phyloP scores from a whole-genome alignment of 2,797 vertebrate genomes.

The Liparis tanakae region DNA sequence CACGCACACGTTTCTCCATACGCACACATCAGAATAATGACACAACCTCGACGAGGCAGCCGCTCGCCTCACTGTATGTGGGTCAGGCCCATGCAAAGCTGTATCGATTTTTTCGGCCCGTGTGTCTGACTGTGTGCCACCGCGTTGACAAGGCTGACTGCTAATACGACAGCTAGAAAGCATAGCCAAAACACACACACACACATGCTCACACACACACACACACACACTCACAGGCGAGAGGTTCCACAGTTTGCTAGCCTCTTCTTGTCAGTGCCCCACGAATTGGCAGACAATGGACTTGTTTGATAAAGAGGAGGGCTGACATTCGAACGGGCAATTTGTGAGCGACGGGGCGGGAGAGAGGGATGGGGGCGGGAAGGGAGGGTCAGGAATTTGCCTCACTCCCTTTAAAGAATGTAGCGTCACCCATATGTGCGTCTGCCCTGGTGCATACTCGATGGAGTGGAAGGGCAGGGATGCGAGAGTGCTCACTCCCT shows the following conservation, averaged over 20 bases:
- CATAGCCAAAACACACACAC: slow-evolving; percentile 40
- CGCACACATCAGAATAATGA: slow-evolving; percentile 52
- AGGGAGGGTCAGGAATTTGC: slow-evolving; percentile 75
- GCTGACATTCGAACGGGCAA: slow-evolving; percentile 81
- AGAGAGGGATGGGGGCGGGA: slow-evolving; percentile 52
- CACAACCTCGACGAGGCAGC: slow-evolving; percentile 44
- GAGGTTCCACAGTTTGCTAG: slow-evolving; percentile 61
- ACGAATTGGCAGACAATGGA: slow-evolving; percentile 79
- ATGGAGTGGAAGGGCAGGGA: slow-evolving; percentile 79
- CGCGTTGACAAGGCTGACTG: slow-evolving; percentile 68
- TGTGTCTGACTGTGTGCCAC: slow-evolving; percentile 71
- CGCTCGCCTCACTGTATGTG: slow-evolving; percentile 78
- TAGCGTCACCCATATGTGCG: slow-evolving; percentile 81
- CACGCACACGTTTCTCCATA: slow-evolving; percentile 11
- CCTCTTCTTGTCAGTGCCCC: slow-evolving; percentile 69
- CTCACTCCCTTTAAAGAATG: slow-evolving; percentile 80
- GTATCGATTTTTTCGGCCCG: slow-evolving; percentile 83
- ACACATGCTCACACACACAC: slow-evolving; percentile 20
- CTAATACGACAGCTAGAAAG: slow-evolving; percentile 70
- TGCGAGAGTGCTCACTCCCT: slow-evolving; percentile 65
- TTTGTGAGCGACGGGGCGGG: slow-evolving; percentile 74
- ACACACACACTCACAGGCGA: slow-evolving; percentile 51
- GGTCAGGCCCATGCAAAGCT: slow-evolving; percentile 84
- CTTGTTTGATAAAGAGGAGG: slow-evolving; percentile 79
- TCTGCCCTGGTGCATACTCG: slow-evolving; percentile 76